Evolutionary conservation across 2,113 vertebrate species (phyloP).

Genomic region (Mus musculus): GRCm39 chr10:113573501-113574000

Average conservation of each 20-base stretch:
- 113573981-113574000: no score
- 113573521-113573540: neutral
- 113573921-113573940: no score
- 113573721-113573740: neutral
- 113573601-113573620: neutral
- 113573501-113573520: neutral
- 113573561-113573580: constrained; percentile 18
- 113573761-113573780: neutral
- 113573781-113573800: neutral
- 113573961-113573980: no score
- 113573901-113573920: neutral
- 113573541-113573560: neutral
- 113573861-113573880: neutral
- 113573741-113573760: neutral
- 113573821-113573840: no score
- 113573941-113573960: no score
- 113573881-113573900: neutral
- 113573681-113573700: neutral
- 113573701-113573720: neutral
- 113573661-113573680: neutral
- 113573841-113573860: no score
- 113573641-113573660: neutral
- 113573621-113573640: neutral
- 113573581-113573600: neutral
- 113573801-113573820: no score